phyloP scores from a whole-genome alignment of 1,140 invertebrate genomes.

The Bombus pascuorum region DNA sequence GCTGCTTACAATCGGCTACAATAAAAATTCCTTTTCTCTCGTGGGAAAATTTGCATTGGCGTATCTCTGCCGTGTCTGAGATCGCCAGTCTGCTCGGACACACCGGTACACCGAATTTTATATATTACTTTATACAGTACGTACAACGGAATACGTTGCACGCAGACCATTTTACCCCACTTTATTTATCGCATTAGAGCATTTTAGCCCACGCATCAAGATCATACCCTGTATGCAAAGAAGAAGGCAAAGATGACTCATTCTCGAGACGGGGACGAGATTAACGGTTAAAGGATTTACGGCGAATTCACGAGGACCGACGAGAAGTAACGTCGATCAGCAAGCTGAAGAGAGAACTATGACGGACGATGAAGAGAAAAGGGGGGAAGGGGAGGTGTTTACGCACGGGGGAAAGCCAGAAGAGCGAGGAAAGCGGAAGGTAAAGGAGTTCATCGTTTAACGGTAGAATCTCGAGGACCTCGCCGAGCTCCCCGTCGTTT shows the following conservation, averaged over 20 bases:
- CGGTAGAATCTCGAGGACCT: slow-evolving; percentile 67
- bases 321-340: background rate
- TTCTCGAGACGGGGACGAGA: background rate
- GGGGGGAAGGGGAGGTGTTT: slow-evolving; percentile 11
- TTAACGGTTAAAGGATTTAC: slow-evolving; percentile 5
- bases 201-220: too few relatives aligned
- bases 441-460: slow-evolving; percentile 68
- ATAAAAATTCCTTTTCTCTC: background rate
- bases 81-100: background rate
- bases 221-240: background rate
- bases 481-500: slow-evolving; percentile 57
- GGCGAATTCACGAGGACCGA: background rate
- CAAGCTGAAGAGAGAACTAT: background rate
- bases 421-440: slow-evolving; percentile 64
- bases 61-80: background rate
- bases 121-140: background rate
- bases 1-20: too few relatives aligned
- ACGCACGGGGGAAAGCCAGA: slow-evolving; percentile 56
- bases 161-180: too few relatives aligned
- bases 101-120: background rate
- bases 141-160: too few relatives aligned
- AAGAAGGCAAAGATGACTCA: background rate
- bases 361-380: background rate
- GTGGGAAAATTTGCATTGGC: background rate
- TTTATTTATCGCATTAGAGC: too few relatives aligned